Conservation (phyloP, 92 coral and sea anemone species). For the Montipora capitata region DNA sequence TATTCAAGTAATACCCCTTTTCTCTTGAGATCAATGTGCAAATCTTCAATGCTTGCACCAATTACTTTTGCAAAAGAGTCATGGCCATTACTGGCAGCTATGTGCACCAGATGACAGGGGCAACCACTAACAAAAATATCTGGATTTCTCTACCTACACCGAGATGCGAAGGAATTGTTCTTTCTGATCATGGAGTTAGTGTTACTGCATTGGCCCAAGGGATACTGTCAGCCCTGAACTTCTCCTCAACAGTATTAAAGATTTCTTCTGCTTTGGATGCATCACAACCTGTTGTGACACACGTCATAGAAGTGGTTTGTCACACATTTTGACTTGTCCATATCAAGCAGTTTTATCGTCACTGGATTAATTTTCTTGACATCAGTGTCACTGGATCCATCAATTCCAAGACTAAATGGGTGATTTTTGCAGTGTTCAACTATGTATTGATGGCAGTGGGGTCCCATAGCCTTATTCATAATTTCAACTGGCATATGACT, state of each 20-base stretch:
- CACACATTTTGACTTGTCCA: slow-evolving; percentile 43
- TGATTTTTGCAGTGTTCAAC: slow-evolving; percentile 38
- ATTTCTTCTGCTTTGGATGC: slow-evolving; percentile 64
- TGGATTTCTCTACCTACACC: too few relatives aligned
- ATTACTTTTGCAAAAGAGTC: background rate
- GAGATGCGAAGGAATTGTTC: too few relatives aligned
- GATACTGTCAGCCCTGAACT: too few relatives aligned
- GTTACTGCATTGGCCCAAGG: too few relatives aligned
- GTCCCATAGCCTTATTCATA: slow-evolving; percentile 64
- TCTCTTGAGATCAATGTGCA: too few relatives aligned
- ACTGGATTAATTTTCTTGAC: slow-evolving; percentile 61
- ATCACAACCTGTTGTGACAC: slow-evolving; percentile 68
- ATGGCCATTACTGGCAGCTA: background rate
- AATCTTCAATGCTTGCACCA: slow-evolving; percentile 2
- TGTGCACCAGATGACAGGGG: too few relatives aligned
- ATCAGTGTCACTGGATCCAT: slow-evolving; percentile 41
- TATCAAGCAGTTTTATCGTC: slow-evolving; percentile 50
- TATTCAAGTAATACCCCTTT: background rate
- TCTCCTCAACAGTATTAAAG: slow-evolving; percentile 15
- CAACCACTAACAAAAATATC: background rate
- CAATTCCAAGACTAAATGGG: slow-evolving; percentile 49
- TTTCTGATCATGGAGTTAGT: too few relatives aligned
- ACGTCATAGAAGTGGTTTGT: slow-evolving; percentile 52
- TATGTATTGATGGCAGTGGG: slow-evolving; percentile 35
- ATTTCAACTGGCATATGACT: slow-evolving; percentile 47